Base-by-base conservation (phyloP, 2,888 invertebrate genomes). In the Hypsopygia costalis region DNA sequence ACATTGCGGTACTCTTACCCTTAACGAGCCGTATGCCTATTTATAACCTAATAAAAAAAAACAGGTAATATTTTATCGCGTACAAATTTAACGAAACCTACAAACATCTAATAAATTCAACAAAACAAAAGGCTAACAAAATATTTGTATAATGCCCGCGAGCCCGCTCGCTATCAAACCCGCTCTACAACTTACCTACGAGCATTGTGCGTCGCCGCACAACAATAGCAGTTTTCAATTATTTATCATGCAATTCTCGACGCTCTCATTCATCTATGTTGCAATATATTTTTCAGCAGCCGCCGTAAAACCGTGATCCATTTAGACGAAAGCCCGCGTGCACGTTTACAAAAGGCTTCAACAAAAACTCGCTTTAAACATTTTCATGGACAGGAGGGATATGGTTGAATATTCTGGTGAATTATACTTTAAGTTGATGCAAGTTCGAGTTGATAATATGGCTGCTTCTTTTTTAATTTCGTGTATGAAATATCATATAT, bases 201-300 rank as follows among this genome's bases (percentile, higher is more conserved):
- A 8, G 11, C 31, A 31, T 31, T 31, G 5, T 31, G 43, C 41
- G 44, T 36, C 47, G 46, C 46, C 48, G 39, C 49, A 52, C 56
- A 51, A 60, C 62, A 52, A 57, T 51, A 49, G 55, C 51, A 44
- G 50, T 51, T 55, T 61, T 76, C 55, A 70, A 77, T 72, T 73
- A 75, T 76, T 72, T 69, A 75, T 63, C 62, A 63, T 62, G 62
- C 71, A 70, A 74, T 73, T 65, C 71, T 66, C 68, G 49, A 46
- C 51, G 59, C 66, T 55, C 68, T 63, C 71, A 65, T 78, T 72
- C 70, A 71, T 72, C 71, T 69, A 66, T 65, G 59, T 58, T 58
- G 61, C 64, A 60, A 73, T 76, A 66, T 69, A 76, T 73, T 68
- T 74, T 71, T 73, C 69, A 69, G 53, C 50, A 52, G 44, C 46